Base-by-base conservation (phyloP, 2,113 vertebrate genomes). In the Sphaerodactylus townsendi region DNA sequence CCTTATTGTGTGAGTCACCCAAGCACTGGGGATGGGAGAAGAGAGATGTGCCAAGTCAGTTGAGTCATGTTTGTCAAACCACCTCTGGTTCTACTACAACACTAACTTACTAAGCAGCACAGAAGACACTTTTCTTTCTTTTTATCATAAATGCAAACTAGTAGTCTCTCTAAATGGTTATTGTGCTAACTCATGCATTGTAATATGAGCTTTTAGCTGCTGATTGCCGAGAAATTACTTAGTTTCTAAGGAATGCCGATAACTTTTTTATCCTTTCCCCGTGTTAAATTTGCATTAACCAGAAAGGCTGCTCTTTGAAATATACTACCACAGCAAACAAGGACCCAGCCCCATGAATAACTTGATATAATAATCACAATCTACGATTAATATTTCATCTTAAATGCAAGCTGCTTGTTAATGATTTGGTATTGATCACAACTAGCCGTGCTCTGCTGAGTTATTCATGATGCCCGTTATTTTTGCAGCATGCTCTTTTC, bases 1-100 rank as follows among this genome's bases (percentile, higher is more conserved):
- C 88, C 23, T 65, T 90, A 84, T 92, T 89, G 37, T 0, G 15
- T 94, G 91, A 94, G 91, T 94, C 94, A 94, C 88, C 87, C 94
- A 89, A 82, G 50, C n/a, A 59, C n/a, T 62, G 46, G 23, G 77
- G 41, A 6, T 62, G 59, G 59, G 59, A 11, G 48, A 65, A 35
- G 30, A 2, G 4, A 92, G 85, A 72, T 62, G 15, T 44, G 83
- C 89, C 88, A 77, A 89, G 87, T 81, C 65, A 0, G 0, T 62
- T 92, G 92, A 93, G 86, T 94, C 91, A 90, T 30, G 6, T 73
- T 83, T 92, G 85, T 87, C 92, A 92, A 80, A 83, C 84, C 33
- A 33, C 64, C 2, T 78, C 59, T 79, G 15, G 59, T 89, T 17
- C 23, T 0, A 0, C 62, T 82, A 53, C 39, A 21, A 28, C 0